Evolutionary conservation across 2,888 invertebrate species (phyloP).

Genomic region (Pollenia angustigena): DNA sequence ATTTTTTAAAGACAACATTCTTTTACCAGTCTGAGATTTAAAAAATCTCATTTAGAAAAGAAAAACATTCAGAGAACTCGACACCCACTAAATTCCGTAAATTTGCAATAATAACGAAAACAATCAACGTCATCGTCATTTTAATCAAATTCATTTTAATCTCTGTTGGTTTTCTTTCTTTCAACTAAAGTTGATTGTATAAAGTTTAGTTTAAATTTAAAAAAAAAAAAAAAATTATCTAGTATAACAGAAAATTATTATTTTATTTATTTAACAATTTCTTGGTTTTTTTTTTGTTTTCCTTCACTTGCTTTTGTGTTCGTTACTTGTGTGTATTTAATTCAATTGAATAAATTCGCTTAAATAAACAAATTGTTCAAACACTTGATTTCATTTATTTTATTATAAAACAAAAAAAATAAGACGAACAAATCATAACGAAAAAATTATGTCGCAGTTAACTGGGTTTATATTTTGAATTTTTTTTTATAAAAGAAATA

Average conservation of each 20-base stretch:
- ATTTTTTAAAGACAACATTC: no score
- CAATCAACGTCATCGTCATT: background rate
- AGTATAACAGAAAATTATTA: conserved; percentile 18
- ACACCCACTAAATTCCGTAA: no score
- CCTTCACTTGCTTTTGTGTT: background rate
- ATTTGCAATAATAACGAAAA: background rate
- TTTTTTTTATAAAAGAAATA: background rate
- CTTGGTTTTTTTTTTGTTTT: background rate
- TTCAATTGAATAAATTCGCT: conserved; percentile 73
- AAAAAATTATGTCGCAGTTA: conserved; percentile 31
- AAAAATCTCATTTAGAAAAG: background rate
- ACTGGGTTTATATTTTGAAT: background rate
- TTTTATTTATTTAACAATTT: conserved; percentile 54
- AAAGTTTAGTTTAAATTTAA: conserved; percentile 51
- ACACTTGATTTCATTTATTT: conserved; percentile 67
- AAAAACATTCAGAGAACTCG: no score
- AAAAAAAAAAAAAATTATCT: conserved; percentile 6
- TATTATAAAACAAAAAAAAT: conserved; percentile 36
- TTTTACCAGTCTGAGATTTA: background rate
- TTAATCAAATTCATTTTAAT: conserved; percentile 20
- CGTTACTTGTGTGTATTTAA: conserved; percentile 51
- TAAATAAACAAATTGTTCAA: conserved; percentile 69
- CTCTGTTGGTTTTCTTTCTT: background rate
- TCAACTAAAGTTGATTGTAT: conserved; percentile 26
- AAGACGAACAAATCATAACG: conserved; percentile 32